Evolutionary conservation across 2,797 vertebrate species (phyloP), one percentile per base, ranked within the genome.

Genomic region (Chelmon rostratus): DNA sequence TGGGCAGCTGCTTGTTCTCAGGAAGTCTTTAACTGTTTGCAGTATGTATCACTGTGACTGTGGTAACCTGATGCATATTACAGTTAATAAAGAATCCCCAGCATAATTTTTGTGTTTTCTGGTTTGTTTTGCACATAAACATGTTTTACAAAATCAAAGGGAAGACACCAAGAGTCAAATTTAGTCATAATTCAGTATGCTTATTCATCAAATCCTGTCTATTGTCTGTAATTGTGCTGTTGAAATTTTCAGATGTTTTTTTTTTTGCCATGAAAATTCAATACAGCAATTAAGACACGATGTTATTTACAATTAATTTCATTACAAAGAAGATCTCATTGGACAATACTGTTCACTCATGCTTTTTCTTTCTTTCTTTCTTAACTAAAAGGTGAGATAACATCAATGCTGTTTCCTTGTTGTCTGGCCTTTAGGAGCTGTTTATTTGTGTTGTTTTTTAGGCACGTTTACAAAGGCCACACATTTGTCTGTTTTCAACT

Each of bases 51-150:
- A 5, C 23, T 65, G 68, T 52, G 59, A 47, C 63, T 81, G 37
- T 76, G 7, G 61, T n/a, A 72, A 83, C 65, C 46, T 42, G 68
- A 70, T 67, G 18, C 47, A 78, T 81, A 31, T 76, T 83, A 83
- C 85, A 42, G 53, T 56, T 49, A 93, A 86, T 92, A 93, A 93
- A 91, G 21, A 47, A 71, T 66, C 81, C 54, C 62, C 67, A 81
- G 58, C 86, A 90, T 81, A 19, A 54, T 19, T 7, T 56, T 37
- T 83, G 65, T 83, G 23, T 79, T 56, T 47, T 71, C n/a, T 56
- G 37, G 0, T 79, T 81, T 58, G 1, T 65, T 66, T 70, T 50
- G 3, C 0, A 42, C 40, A 42, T 18, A 70, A 10, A 8, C 16
- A 8, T 49, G 21, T 8, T 58, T 63, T 46, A 31, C 11, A 35